Evolutionary conservation across 2,888 invertebrate genomes (phyloP).

Genomic region (Sarcophaga variegata): DNA sequence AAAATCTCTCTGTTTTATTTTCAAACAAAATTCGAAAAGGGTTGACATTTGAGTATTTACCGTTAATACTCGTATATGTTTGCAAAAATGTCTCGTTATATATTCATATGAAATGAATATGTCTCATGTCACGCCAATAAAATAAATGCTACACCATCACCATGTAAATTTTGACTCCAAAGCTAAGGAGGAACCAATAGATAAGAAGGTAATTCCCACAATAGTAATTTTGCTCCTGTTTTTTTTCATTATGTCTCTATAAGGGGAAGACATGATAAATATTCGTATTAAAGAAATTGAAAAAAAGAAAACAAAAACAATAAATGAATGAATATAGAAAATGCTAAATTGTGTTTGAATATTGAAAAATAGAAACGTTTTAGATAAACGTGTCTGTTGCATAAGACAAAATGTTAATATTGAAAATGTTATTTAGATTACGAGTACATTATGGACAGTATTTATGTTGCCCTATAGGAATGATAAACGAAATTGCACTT

Average conservation of each 20-base stretch:
- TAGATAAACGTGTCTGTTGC: not conserved
- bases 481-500: not conserved
- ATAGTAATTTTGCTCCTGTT: slow-evolving; percentile 27
- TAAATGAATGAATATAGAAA: not conserved
- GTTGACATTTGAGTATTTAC: slow-evolving; percentile 47
- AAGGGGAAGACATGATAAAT: slow-evolving; percentile 40
- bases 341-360: not conserved
- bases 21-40: slow-evolving; percentile 29
- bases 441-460: not conserved
- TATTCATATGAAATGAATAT: slow-evolving; percentile 60
- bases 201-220: slow-evolving; percentile 62
- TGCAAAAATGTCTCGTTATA: slow-evolving; percentile 39
- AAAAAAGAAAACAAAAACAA: slow-evolving; percentile 3
- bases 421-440: not conserved
- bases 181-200: not conserved
- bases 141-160: slow-evolving; percentile 34
- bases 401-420: not conserved
- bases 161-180: slow-evolving; percentile 12
- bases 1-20: not conserved
- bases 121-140: slow-evolving; percentile 64
- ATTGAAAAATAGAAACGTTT: slow-evolving; percentile 5
- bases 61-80: slow-evolving; percentile 5
- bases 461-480: not conserved
- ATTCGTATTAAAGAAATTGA: slow-evolving; percentile 44
- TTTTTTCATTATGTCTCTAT: slow-evolving; percentile 28